A percentile compares a stretch with the other conserved stretches of the same genome.
phyloP scores from a whole-genome alignment of 2,113 vertebrate genomes.

The Phrynocephalus versicolor region DNA sequence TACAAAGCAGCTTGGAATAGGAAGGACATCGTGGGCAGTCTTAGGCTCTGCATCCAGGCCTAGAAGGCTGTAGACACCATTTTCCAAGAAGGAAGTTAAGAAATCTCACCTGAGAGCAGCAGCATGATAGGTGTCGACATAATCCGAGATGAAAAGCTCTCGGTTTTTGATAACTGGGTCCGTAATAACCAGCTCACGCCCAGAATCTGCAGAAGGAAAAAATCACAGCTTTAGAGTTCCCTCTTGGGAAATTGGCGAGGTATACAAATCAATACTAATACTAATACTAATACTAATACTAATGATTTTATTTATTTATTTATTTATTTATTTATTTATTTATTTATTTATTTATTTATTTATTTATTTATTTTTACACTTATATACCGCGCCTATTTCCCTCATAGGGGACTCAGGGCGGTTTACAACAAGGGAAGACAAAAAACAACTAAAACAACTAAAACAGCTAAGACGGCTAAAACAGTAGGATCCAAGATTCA shows the following conservation, averaged over 20 bases:
- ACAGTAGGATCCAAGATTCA: too few relatives aligned
- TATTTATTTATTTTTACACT: too few relatives aligned
- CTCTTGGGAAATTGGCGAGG: slow-evolving; percentile 23
- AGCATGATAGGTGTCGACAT: slow-evolving; percentile 97
- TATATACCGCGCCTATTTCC: too few relatives aligned
- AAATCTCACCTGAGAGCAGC: slow-evolving; percentile 90
- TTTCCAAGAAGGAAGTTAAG: background rate
- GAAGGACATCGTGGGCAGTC: too few relatives aligned
- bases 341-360: too few relatives aligned
- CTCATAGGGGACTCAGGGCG: too few relatives aligned
- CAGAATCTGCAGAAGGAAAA: slow-evolving; percentile 83
- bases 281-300: too few relatives aligned
- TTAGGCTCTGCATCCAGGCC: background rate
- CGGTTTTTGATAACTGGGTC: slow-evolving; percentile 97
- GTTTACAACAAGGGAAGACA: too few relatives aligned
- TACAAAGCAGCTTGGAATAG: background rate
- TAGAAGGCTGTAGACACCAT: background rate
- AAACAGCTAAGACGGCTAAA: too few relatives aligned
- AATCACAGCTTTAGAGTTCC: slow-evolving; percentile 3
- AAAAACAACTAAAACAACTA: too few relatives aligned
- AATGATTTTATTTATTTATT: too few relatives aligned
- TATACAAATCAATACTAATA: rapidly evolving
- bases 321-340: too few relatives aligned
- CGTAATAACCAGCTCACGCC: slow-evolving; percentile 95
- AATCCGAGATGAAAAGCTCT: slow-evolving; percentile 99